A percentile compares a stretch with the other conserved stretches of the same genome.
Conservation (phyloP, 2,113 vertebrate genomes). For the Scartelaos histophorus region DNA sequence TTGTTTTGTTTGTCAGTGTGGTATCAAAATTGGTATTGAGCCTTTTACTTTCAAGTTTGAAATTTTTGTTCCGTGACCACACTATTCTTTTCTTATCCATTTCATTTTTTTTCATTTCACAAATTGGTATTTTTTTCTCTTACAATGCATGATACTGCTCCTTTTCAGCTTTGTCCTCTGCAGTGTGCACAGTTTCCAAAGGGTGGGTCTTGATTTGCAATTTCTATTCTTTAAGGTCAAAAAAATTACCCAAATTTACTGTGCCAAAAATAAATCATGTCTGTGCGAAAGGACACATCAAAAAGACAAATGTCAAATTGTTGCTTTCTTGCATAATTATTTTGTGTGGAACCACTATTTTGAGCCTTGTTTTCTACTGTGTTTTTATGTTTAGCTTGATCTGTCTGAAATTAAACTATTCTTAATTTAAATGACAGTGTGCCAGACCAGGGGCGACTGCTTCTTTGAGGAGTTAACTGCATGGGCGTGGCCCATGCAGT, state of each 20-base stretch:
- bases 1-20: too few relatives aligned
- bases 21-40: too few relatives aligned
- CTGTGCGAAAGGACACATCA: too few relatives aligned
- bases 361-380: neutral
- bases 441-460: conserved; percentile 39
- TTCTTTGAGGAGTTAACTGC: conserved; percentile 64
- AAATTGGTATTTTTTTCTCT: too few relatives aligned
- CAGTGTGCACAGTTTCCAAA: neutral
- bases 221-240: neutral
- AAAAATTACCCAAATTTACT: neutral
- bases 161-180: too few relatives aligned
- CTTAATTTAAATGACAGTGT: conserved; percentile 1
- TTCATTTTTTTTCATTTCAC: neutral
- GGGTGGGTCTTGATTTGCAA: neutral
- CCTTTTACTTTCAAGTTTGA: too few relatives aligned
- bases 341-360: neutral
- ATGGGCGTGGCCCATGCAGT: conserved; percentile 70
- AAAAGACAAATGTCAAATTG: neutral
- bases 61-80: too few relatives aligned
- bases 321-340: neutral
- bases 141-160: too few relatives aligned
- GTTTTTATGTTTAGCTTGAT: neutral
- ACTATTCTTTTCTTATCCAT: neutral
- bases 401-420: neutral
- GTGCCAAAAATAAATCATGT: too few relatives aligned